Base-by-base conservation (phyloP, 92 coral and sea anemone genomes). In the Paragorgia papillata region DNA sequence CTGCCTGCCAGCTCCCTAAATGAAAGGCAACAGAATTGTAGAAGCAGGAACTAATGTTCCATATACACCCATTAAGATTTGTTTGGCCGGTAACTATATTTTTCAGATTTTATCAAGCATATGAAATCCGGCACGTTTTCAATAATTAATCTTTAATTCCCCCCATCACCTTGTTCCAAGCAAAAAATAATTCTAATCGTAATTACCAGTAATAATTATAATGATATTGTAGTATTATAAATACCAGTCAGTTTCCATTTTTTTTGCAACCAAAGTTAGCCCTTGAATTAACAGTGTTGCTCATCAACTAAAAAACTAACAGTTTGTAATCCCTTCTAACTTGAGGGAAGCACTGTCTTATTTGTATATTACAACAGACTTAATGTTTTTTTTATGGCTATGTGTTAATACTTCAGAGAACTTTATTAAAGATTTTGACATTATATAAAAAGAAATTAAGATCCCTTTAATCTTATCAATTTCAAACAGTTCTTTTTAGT, bases 391-490 rank as follows among this genome's bases (percentile, higher is more conserved):
- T 71, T 53, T 71, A 71, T 54, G 37, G 55, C 46, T 34, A 66
- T 35, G 39, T 44, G 78, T 71, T 71, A 71, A 71, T 29, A 71
- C 58, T 53, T 71, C 44, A 71, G 64, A 71, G 78, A 50, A 35
- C 34, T 71, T 69, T 71, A 71, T 71, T 71, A 71, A 71, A 71
- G 35, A 71, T 71, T 71, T 71, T 71, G 64, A 71, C 78, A 71
- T 55, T 54, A 53, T n/a, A 71, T 71, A 31, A 35, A 43, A 69
- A 37, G 5, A 37, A 4, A 4, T 37, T 12, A 4, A 5, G 12
- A 37, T 37, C 43, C 12, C n/a, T n/a, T n/a, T n/a, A n/a, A n/a
- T n/a, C n/a, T n/a, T n/a, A n/a, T n/a, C n/a, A n/a, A n/a, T n/a
- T n/a, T n/a, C n/a, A n/a, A n/a, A n/a, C n/a, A n/a, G n/a, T n/a